Evolutionary conservation across 2,888 invertebrate species (phyloP).

Genomic region (Strigamia maritima): DNA sequence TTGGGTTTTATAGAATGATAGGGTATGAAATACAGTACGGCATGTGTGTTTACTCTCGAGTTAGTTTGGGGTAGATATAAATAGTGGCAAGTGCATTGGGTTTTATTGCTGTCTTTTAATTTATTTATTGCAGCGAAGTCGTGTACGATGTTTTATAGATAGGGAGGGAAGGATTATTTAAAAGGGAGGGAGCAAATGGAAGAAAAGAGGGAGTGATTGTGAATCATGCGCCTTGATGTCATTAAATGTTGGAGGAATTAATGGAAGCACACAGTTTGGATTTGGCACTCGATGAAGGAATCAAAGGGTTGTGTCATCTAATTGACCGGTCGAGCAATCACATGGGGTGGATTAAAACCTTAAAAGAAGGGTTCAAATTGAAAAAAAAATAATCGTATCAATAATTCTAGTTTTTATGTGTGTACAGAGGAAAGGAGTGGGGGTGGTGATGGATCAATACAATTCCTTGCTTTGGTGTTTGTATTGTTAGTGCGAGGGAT

Average conservation of each 20-base stretch:
- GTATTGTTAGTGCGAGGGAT: slow-evolving; percentile 30
- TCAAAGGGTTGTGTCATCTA: slow-evolving; percentile 34
- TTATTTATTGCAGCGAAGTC: slow-evolving; percentile 6
- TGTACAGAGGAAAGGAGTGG: neutral
- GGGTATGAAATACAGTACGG: neutral
- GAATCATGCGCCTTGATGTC: slow-evolving; percentile 20
- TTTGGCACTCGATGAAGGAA: slow-evolving; percentile 1
- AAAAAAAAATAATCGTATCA: slow-evolving; percentile 3
- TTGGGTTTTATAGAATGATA: neutral
- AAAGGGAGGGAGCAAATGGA: neutral
- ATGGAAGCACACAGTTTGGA: slow-evolving; percentile 27
- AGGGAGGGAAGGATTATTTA: slow-evolving; percentile 26
- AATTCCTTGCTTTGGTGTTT: slow-evolving; percentile 15
- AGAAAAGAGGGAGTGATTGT: neutral
- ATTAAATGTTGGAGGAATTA: slow-evolving; percentile 12
- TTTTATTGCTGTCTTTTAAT: slow-evolving; percentile 31
- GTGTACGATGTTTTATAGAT: slow-evolving; percentile 25
- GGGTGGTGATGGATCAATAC: slow-evolving; percentile 11
- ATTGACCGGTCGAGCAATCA: slow-evolving; percentile 29
- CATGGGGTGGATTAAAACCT: neutral
- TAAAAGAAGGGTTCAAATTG: neutral
- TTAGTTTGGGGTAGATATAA: slow-evolving; percentile 16
- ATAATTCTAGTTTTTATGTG: slow-evolving; percentile 13
- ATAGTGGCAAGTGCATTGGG: slow-evolving; percentile 17
- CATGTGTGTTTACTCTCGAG: neutral